phyloP scores from a whole-genome alignment of 2,797 vertebrate species.

The Schizopygopsis pylzovi region DNA sequence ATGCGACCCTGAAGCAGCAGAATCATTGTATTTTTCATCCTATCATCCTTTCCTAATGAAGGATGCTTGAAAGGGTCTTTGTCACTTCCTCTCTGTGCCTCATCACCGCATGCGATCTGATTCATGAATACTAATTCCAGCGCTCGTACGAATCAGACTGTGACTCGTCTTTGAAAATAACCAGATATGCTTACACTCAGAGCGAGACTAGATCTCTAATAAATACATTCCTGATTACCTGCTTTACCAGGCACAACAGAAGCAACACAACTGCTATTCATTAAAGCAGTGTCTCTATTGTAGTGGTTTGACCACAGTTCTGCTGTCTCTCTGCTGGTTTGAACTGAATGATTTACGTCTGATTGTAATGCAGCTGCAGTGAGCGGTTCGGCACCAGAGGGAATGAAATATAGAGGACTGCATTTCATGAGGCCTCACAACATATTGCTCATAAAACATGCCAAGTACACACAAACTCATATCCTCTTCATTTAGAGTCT shows the following conservation, averaged over 20 bases:
- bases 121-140: constrained; percentile 33
- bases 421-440: neutral
- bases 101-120: neutral
- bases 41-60: constrained; percentile 5
- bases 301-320: neutral
- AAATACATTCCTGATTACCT: neutral
- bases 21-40: neutral
- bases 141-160: neutral
- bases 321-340: constrained; percentile 16
- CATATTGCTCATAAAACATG: neutral
- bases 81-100: constrained; percentile 4
- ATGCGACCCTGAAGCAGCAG: neutral
- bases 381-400: neutral
- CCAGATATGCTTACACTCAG: neutral
- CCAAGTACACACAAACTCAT: neutral
- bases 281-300: neutral
- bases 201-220: neutral
- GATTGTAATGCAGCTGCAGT: constrained; percentile 19
- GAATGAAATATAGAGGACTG: constrained; percentile 48
- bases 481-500: neutral
- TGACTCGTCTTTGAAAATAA: neutral
- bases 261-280: neutral
- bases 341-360: neutral
- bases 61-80: constrained; percentile 8
- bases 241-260: neutral